Percentiles rank a stretch among this genome's conserved stretches.
phyloP scores from a whole-genome alignment of 1,140 invertebrate species.

The Diachasma alloeum region DNA sequence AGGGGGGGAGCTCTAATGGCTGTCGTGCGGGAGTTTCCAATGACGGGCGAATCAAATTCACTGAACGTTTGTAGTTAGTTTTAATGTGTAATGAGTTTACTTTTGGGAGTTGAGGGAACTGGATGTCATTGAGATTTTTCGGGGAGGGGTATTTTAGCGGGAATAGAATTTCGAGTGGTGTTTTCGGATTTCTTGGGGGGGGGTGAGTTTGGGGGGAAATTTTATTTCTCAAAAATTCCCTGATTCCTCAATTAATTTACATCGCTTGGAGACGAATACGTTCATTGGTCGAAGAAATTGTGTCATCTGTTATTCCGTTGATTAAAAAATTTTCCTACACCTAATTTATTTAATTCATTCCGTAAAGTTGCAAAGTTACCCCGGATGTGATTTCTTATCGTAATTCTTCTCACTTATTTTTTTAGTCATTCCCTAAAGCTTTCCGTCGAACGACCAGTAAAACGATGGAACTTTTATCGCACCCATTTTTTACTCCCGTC shows the following conservation, averaged over 20 bases:
- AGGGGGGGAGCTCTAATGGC: not conserved
- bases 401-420: conserved; percentile 8
- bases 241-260: too few species aligned
- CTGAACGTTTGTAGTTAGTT: not conserved
- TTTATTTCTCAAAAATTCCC: too few species aligned
- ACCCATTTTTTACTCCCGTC: conserved; percentile 18
- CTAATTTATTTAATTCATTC: not conserved
- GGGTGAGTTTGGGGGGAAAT: too few species aligned
- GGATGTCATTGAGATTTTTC: not conserved
- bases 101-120: not conserved
- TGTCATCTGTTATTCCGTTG: too few species aligned
- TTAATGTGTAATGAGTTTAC: not conserved
- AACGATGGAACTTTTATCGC: conserved; percentile 28
- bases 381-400: not conserved
- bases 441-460: conserved; percentile 9
- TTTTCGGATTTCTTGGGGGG: not conserved
- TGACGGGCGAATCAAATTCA: conserved; percentile 22
- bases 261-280: too few species aligned
- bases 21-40: conserved; percentile 23
- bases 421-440: not conserved
- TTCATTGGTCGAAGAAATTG: too few species aligned
- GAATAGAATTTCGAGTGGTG: not conserved
- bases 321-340: not conserved
- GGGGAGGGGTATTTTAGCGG: not conserved
- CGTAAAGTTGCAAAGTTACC: not conserved